Evolutionary conservation across 1,140 invertebrate genomes (phyloP).

Genomic region (Micrasema minimum): DNA sequence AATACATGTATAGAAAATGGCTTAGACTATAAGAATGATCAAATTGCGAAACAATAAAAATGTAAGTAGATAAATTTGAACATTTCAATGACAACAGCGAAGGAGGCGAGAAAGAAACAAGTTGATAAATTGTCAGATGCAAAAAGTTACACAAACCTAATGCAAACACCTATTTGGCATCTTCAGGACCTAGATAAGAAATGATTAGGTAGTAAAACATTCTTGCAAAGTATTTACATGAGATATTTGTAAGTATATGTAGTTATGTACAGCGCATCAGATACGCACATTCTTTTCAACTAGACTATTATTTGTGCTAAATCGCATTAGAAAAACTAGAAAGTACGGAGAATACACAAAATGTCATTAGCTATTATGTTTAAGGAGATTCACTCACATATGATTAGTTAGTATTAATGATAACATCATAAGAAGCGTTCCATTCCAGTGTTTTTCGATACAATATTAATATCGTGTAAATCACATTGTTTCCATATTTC

Average conservation of each 20-base stretch:
- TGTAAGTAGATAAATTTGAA: not conserved
- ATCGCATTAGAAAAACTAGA: slow-evolving; percentile 33
- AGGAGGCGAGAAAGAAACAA: not conserved
- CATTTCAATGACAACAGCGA: slow-evolving; percentile 11
- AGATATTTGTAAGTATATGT: slow-evolving; percentile 5
- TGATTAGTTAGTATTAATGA: not conserved
- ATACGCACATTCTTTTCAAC: slow-evolving; percentile 19
- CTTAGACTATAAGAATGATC: slow-evolving; percentile 22
- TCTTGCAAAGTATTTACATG: slow-evolving; percentile 19
- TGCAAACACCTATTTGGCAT: slow-evolving; percentile 27
- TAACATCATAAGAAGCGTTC: slow-evolving; percentile 25
- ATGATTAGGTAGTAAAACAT: slow-evolving; percentile 10
- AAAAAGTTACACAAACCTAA: slow-evolving; percentile 3
- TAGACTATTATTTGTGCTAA: slow-evolving; percentile 30
- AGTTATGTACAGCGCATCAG: slow-evolving; percentile 27
- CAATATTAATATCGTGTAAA: slow-evolving; percentile 25
- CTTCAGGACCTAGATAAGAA: slow-evolving; percentile 22
- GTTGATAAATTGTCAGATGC: not conserved
- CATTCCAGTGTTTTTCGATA: slow-evolving; percentile 10
- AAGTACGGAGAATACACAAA: slow-evolving; percentile 1
- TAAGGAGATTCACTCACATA: slow-evolving; percentile 22
- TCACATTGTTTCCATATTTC: slow-evolving; percentile 16
- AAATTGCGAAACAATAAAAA: slow-evolving; percentile 9
- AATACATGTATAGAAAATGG: slow-evolving; percentile 29
- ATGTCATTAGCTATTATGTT: slow-evolving; percentile 15